phyloP scores from a whole-genome alignment of 2,888 invertebrate species.

The Stenotaenia linearis region DNA sequence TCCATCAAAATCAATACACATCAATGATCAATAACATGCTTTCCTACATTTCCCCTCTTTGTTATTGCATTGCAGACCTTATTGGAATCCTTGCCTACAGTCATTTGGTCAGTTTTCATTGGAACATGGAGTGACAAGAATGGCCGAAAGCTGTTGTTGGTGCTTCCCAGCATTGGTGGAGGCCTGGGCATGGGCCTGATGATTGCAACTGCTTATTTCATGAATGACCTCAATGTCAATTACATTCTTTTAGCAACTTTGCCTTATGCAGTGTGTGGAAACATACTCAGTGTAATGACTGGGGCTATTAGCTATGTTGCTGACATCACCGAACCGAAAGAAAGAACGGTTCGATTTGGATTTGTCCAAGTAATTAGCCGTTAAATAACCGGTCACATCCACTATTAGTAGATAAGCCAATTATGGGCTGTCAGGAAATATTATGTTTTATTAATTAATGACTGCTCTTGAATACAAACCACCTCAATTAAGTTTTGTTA shows the following conservation, averaged over 20 bases:
- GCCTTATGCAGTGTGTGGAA: not conserved
- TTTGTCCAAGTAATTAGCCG: not conserved
- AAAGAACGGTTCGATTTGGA: not conserved
- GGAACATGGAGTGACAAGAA: slow-evolving; percentile 26
- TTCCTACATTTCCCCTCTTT: too few species aligned
- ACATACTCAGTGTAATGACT: not conserved
- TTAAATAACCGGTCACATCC: too few species aligned
- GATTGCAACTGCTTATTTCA: not conserved
- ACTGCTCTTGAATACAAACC: too few species aligned
- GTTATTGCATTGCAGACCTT: not conserved
- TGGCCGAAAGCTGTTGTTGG: not conserved
- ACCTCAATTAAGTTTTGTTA: too few species aligned
- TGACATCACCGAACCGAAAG: not conserved
- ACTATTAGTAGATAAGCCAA: too few species aligned
- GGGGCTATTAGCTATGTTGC: not conserved
- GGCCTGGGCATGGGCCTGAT: not conserved
- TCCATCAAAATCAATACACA: too few species aligned
- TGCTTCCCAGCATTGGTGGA: not conserved
- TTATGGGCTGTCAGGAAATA: too few species aligned
- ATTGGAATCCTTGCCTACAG: not conserved
- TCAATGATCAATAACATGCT: too few species aligned
- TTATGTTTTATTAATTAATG: too few species aligned
- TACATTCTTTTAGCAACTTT: slow-evolving; percentile 7
- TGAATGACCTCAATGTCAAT: not conserved
- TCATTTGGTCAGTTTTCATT: not conserved